Conservation (phyloP, 2,888 invertebrate genomes). For the Anthophora plumipes region DNA sequence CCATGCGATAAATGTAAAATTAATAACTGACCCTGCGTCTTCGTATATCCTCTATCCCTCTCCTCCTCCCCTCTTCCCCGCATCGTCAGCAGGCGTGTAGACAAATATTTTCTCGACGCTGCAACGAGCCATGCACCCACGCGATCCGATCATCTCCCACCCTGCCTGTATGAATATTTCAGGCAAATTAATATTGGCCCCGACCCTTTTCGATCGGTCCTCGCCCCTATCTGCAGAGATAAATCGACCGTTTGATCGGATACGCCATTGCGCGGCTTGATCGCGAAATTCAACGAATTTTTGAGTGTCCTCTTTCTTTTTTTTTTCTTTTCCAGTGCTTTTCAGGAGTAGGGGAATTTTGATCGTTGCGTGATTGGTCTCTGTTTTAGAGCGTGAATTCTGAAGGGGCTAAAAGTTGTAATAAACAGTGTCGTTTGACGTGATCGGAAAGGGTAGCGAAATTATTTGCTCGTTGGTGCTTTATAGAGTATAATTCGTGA, state of each 20-base stretch:
- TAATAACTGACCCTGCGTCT: slow-evolving; percentile 51
- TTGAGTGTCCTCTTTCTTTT: neutral
- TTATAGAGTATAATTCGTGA: too few species aligned
- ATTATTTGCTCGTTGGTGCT: too few species aligned
- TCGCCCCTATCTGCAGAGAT: neutral
- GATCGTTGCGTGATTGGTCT: neutral
- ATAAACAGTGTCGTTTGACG: too few species aligned
- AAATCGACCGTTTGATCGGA: slow-evolving; percentile 38
- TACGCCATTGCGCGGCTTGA: slow-evolving; percentile 10
- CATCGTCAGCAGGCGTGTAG: slow-evolving; percentile 32
- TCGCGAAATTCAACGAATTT: neutral
- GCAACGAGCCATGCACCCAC: slow-evolving; percentile 4
- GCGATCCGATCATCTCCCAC: slow-evolving; percentile 42
- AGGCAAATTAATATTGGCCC: slow-evolving; percentile 70
- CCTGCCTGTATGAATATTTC: slow-evolving; percentile 71
- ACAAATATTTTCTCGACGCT: slow-evolving; percentile 57
- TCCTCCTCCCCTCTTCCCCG: neutral
- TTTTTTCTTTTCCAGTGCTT: neutral
- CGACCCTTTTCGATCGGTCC: slow-evolving; percentile 20
- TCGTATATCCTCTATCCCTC: slow-evolving; percentile 18
- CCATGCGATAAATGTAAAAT: slow-evolving; percentile 54
- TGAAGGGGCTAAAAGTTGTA: too few species aligned
- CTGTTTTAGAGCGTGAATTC: too few species aligned
- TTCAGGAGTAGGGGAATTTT: neutral
- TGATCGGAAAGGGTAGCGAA: too few species aligned